phyloP scores from a whole-genome alignment of 2,888 invertebrate species.

The Brassicogethes aeneus region DNA sequence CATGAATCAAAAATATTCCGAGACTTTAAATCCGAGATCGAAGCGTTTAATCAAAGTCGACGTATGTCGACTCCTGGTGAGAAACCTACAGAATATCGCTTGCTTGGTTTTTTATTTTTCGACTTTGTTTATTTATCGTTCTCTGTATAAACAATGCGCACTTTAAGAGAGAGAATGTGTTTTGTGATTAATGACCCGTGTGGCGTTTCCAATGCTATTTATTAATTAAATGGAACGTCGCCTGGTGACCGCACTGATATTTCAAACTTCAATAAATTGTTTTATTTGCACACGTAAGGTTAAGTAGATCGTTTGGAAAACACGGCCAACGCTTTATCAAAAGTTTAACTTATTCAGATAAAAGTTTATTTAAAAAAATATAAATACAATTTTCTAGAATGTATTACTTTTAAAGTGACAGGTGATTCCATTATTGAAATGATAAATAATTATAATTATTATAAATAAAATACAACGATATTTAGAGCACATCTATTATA shows the following conservation, averaged over 20 bases:
- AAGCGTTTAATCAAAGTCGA: slow-evolving; percentile 40
- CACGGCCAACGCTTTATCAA: too few relatives aligned
- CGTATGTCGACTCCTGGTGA: slow-evolving; percentile 39
- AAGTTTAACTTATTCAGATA: too few relatives aligned
- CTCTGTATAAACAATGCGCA: slow-evolving; percentile 2
- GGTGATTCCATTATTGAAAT: too few relatives aligned
- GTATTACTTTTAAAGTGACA: too few relatives aligned
- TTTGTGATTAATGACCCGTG: neutral
- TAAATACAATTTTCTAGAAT: too few relatives aligned
- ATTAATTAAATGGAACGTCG: neutral
- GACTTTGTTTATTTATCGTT: neutral
- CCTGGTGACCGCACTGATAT: neutral
- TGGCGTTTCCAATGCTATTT: slow-evolving; percentile 1
- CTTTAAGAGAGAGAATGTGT: neutral
- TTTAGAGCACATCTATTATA: too few relatives aligned
- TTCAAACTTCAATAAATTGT: neutral
- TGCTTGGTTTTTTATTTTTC: neutral
- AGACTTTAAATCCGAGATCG: slow-evolving; percentile 36
- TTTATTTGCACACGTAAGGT: too few relatives aligned
- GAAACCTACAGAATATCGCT: slow-evolving; percentile 26
- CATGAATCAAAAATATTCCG: slow-evolving; percentile 38
- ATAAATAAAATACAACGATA: too few relatives aligned
- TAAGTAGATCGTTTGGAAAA: too few relatives aligned
- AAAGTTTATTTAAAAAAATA: too few relatives aligned
- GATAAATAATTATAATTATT: too few relatives aligned